Evolutionary conservation across 2,888 invertebrate species (phyloP), one percentile per base, ranked within the genome.

Genomic region (Luffia ferchaultella): DNA sequence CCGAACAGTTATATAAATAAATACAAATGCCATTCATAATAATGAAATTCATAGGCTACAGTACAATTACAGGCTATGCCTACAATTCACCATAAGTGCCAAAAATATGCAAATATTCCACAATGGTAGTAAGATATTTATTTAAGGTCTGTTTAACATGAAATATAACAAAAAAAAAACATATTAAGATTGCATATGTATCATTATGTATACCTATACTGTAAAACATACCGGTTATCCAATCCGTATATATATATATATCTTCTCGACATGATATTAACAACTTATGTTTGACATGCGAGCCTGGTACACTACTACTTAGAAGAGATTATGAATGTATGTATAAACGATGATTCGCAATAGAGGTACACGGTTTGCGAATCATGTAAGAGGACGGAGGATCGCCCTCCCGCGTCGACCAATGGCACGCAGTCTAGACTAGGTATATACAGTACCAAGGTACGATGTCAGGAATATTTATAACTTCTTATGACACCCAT

Each of bases 311-410:
- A 54, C 52, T 52, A 46, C 42, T 44, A 51, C 65, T 60, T 56
- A 49, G 53, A 54, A 58, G 68, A 70, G 71, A 75, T 76, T 71
- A 73, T 71, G 61, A 67, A 56, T 43, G 49, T 41, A 12, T 50
- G 44, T 46, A 49, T 17, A n/a, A 42, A 50, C 47, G 46, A 42
- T 56, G 60, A 58, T 62, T 53, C 57, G 60, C 60, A 64, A 64
- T 60, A 65, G 65, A 68, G 63, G 62, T 63, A 58, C 73, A 76
- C 71, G 80, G 80, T 76, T 80, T 79, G 79, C 74, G 70, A 60
- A 73, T 76, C 72, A 77, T 64, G 60, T 70, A 78, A 82, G 82
- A 82, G 80, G 73, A 74, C 65, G 76, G 80, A 82, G 82, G 79
- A 78, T 78, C 76, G 78, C 78, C 82, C 82, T 82, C 79, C 73